phyloP scores from a whole-genome alignment of 2,797 vertebrate species.

The Numenius phaeopus region DNA sequence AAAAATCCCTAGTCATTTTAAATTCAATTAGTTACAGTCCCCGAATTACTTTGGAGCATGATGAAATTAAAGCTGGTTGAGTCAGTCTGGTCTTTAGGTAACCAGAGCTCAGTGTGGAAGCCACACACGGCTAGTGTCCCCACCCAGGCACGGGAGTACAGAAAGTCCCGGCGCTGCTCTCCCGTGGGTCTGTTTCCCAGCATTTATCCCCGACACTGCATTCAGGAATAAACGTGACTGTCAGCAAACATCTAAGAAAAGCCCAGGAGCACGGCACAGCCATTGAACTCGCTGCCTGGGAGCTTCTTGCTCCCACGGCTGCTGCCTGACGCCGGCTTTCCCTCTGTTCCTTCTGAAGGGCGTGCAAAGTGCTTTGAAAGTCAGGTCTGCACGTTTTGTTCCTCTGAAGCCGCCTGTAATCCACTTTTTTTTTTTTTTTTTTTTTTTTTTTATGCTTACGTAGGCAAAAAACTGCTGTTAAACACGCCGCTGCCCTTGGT shows the following conservation, averaged over 20 bases:
- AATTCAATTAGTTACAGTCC: not conserved
- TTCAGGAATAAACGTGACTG: not conserved
- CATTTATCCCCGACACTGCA: not conserved
- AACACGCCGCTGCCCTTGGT: not conserved
- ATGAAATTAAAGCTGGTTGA: conserved; percentile 18
- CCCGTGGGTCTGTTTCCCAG: not conserved
- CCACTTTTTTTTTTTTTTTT: not conserved
- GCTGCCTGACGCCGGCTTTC: not conserved
- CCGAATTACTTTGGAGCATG: not conserved
- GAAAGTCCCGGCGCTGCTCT: not conserved
- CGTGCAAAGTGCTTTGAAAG: not conserved
- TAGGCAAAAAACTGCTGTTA: not conserved
- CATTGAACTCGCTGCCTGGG: not conserved
- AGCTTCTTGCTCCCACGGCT: not conserved
- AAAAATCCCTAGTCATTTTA: not conserved
- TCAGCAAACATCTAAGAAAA: conserved; percentile 12
- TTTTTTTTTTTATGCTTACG: not conserved
- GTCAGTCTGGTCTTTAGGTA: not conserved
- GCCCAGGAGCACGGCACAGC: not conserved
- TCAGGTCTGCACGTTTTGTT: not conserved
- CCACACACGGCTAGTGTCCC: not conserved
- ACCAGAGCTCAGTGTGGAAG: not conserved
- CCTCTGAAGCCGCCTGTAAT: not conserved
- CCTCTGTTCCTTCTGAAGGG: not conserved
- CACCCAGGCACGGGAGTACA: not conserved